Percentiles rank a stretch among this genome's conserved stretches.
These are phyloP conservation scores for Tetramorium parvispinum DNA, from an alignment of 1,140 invertebrate species.

Conservation along the genomic window DNA sequence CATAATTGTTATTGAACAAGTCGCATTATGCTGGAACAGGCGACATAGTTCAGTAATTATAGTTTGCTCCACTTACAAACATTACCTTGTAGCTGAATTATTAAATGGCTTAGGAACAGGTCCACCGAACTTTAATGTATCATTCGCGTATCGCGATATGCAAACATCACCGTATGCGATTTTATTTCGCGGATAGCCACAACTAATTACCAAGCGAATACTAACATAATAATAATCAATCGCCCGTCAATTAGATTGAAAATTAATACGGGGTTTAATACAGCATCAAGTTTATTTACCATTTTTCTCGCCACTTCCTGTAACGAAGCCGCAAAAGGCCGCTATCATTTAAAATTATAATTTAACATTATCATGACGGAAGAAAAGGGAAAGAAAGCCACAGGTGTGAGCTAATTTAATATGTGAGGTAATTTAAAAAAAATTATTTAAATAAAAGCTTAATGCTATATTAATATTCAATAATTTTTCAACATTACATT, in stretches of 20 bases:
- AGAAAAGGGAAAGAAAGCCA: background rate
- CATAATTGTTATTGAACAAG: slow-evolving; percentile 62
- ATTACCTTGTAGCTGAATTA: slow-evolving; percentile 60
- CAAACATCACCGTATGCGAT: background rate
- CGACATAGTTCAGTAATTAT: slow-evolving; percentile 63
- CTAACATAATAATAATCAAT: slow-evolving; percentile 24
- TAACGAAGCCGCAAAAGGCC: background rate
- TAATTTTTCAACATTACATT: background rate
- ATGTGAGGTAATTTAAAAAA: background rate
- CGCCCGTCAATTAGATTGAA: background rate
- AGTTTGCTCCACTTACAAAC: slow-evolving; percentile 59
- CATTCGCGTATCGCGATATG: background rate
- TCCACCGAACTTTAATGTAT: slow-evolving; percentile 30
- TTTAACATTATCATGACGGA: background rate
- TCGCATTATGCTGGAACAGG: slow-evolving; percentile 49
- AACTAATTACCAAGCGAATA: slow-evolving; percentile 6
- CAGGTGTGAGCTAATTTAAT: background rate
- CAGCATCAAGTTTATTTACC: background rate
- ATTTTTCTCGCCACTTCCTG: background rate
- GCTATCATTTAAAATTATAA: slow-evolving; percentile 1
- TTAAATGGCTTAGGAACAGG: slow-evolving; percentile 65
- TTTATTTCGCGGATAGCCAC: background rate
- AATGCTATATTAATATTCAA: background rate
- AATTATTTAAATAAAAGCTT: background rate
- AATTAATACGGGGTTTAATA: slow-evolving; percentile 3